Percentiles rank a stretch among this genome's conserved stretches.
These are phyloP conservation scores for Eleutherodactylus coqui DNA, from an alignment of 2,797 vertebrate genomes.

Conservation along the genomic window DNA sequence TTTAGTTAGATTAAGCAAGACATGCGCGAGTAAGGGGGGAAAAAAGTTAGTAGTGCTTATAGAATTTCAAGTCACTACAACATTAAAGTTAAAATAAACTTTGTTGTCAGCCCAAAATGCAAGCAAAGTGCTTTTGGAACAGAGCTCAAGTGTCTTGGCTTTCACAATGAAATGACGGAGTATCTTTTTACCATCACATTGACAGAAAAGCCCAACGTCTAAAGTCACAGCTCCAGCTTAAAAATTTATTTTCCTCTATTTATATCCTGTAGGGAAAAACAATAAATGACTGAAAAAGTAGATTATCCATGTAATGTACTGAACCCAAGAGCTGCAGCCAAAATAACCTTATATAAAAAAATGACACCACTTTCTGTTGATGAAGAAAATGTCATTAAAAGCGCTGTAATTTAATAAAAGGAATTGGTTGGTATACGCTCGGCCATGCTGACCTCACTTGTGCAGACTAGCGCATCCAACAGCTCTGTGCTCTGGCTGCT, in stretches of 20 bases:
- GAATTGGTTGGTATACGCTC: constrained; percentile 7
- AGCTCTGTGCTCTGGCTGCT: constrained; percentile 42
- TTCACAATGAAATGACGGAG: constrained; percentile 12
- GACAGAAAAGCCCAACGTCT: background rate
- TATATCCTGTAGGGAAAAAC: background rate
- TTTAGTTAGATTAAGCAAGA: background rate
- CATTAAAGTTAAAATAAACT: constrained; percentile 14
- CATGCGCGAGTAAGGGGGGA: background rate
- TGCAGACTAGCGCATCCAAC: constrained; percentile 25
- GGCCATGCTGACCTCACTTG: constrained; percentile 39
- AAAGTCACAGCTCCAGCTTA: background rate
- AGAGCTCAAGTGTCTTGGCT: constrained; percentile 24
- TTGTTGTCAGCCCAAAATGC: background rate
- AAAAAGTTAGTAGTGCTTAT: background rate
- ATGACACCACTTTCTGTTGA: constrained; percentile 14
- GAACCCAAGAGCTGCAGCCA: background rate
- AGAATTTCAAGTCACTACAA: constrained; percentile 11
- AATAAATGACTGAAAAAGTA: constrained; percentile 2
- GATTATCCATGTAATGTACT: constrained; percentile 36
- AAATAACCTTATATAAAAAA: constrained; percentile 40
- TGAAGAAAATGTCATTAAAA: constrained; percentile 22
- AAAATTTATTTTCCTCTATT: background rate
- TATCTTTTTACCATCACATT: constrained; percentile 29
- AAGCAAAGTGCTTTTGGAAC: constrained; percentile 21
- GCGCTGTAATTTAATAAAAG: constrained; percentile 13